Evolutionary conservation across 2,113 vertebrate genomes (phyloP).

Genomic region (Halcyon senegalensis): DNA sequence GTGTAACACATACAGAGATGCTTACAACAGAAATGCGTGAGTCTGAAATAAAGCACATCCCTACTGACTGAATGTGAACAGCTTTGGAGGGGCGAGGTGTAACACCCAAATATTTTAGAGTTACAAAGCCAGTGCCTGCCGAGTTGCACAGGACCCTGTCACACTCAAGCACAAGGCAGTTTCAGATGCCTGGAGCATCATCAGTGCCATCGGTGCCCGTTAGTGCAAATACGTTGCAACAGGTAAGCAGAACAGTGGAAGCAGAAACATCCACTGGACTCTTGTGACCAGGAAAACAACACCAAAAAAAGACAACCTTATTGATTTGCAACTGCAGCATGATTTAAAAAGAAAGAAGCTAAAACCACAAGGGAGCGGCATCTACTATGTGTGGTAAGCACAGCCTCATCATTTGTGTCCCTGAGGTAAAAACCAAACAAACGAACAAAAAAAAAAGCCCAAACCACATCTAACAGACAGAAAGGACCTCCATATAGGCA

Average conservation of each 20-base stretch:
- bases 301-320: not conserved
- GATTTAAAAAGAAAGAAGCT: constrained; percentile 1
- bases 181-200: accelerated
- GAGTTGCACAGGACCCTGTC: accelerated
- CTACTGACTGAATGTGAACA: not conserved
- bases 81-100: not conserved
- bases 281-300: not conserved
- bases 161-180: no score
- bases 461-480: not conserved
- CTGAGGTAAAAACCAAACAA: not conserved
- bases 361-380: not conserved
- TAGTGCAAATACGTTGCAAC: not conserved
- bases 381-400: not conserved
- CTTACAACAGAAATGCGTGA: not conserved
- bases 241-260: not conserved
- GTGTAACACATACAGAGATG: accelerated
- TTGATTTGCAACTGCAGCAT: not conserved
- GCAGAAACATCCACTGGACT: not conserved
- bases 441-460: no score
- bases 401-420: not conserved
- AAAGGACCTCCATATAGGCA: not conserved
- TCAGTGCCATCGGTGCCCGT: not conserved
- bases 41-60: not conserved
- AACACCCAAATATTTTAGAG: not conserved
- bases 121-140: not conserved